Evolutionary conservation across 2,113 vertebrate genomes (phyloP).

Genomic region (Callionymus lyra): DNA sequence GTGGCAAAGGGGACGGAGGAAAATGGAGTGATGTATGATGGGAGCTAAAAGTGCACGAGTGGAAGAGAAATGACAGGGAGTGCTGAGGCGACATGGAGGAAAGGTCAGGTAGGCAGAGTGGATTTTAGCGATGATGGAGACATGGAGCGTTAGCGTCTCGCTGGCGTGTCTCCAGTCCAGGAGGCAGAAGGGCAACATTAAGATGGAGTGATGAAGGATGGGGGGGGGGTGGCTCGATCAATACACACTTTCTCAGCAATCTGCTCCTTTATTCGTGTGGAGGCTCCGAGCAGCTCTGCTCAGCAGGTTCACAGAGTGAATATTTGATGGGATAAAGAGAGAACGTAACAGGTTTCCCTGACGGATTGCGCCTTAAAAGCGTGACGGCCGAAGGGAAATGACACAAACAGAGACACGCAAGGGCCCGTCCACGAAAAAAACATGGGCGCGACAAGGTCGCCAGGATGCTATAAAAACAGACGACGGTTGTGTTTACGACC

Average conservation of each 20-base stretch:
- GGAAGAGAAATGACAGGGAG: constrained; percentile 9
- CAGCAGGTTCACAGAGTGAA: constrained; percentile 10
- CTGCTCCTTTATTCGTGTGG: constrained; percentile 6
- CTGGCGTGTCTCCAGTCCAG: constrained; percentile 19
- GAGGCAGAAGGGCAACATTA: constrained; percentile 25
- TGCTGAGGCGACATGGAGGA: constrained; percentile 10
- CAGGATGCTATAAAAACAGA: neutral
- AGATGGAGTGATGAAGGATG: too few species aligned
- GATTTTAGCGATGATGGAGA: constrained; percentile 26
- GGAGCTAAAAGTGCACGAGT: constrained; percentile 7
- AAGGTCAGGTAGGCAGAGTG: constrained; percentile 19
- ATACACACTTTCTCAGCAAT: constrained; percentile 31
- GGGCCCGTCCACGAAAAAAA: neutral
- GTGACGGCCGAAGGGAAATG: constrained; percentile 23
- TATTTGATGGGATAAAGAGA: constrained; percentile 10
- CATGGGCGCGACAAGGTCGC: constrained; percentile 15
- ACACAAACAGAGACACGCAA: constrained; percentile 5
- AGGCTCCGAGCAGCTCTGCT: constrained; percentile 14
- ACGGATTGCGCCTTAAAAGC: neutral
- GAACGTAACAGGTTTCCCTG: neutral
- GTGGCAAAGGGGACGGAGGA: constrained; percentile 7
- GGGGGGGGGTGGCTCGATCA: constrained; percentile 34
- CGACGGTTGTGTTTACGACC: constrained; percentile 1
- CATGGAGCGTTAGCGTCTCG: constrained; percentile 29
- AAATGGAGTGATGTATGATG: constrained; percentile 13